Evolutionary conservation across 2,888 invertebrate genomes (phyloP).

Genomic region (Drosophila barbarae): DNA sequence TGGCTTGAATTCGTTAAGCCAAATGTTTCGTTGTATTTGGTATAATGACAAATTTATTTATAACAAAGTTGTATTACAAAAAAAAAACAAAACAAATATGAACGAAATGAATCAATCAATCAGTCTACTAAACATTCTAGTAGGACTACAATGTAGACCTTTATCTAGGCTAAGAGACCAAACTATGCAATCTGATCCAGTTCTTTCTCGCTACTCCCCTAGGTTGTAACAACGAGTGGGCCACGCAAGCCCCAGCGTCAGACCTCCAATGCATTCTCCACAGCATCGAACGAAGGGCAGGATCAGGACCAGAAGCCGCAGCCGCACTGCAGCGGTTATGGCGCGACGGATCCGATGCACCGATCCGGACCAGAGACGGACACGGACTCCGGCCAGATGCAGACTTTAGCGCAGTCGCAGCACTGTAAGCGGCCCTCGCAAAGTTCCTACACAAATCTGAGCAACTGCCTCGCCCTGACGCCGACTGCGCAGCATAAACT

Average conservation of each 20-base stretch:
- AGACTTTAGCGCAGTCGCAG: slow-evolving; percentile 17
- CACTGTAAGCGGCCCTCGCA: slow-evolving; percentile 75
- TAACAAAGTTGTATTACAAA: background rate
- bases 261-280: slow-evolving; percentile 79
- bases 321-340: slow-evolving; percentile 38
- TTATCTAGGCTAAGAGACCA: background rate
- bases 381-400: slow-evolving; percentile 32
- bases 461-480: slow-evolving; percentile 78
- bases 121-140: slow-evolving; percentile 16
- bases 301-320: slow-evolving; percentile 45
- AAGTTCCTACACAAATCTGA: slow-evolving; percentile 81
- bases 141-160: slow-evolving; percentile 26
- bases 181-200: slow-evolving; percentile 7
- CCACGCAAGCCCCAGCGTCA: slow-evolving; percentile 88
- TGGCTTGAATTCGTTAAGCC: background rate
- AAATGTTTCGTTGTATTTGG: background rate
- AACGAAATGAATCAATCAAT: slow-evolving; percentile 13
- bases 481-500: slow-evolving; percentile 82
- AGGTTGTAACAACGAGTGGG: slow-evolving; percentile 89
- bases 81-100: background rate
- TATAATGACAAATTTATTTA: background rate
- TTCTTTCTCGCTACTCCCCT: slow-evolving; percentile 12
- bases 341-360: slow-evolving; percentile 24
- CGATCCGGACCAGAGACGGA: slow-evolving; percentile 27
- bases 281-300: slow-evolving; percentile 74